A percentile compares a stretch with the other conserved stretches of the same genome.
Evolutionary conservation across 30 jellyfish, hydroid and myxozoan species (phyloP).

Genomic region (Chironex yamaguchii): DNA sequence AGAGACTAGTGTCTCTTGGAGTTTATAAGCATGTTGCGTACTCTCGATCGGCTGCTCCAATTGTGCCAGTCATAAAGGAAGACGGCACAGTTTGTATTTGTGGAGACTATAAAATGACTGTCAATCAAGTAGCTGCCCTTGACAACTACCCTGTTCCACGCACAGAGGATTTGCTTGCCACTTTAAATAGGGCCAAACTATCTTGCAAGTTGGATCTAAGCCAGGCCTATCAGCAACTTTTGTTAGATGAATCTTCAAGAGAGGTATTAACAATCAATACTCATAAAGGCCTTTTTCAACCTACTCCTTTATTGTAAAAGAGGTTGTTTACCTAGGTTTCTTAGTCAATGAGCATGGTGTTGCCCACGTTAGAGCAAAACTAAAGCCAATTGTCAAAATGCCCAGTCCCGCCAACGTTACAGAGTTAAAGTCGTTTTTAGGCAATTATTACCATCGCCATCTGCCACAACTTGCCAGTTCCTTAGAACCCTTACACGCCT

Average conservation of each 20-base stretch:
- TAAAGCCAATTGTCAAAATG: conserved; percentile 34
- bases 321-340: conserved; percentile 47
- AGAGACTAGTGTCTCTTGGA: conserved; percentile 24
- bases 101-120: conserved; percentile 67
- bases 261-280: conserved; percentile 56
- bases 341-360: conserved; percentile 16
- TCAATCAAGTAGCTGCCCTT: conserved; percentile 32
- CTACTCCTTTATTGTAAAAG: conserved; percentile 53
- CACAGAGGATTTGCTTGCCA: conserved; percentile 25
- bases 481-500: conserved; percentile 53
- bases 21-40: neutral
- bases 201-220: conserved; percentile 36
- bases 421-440: conserved; percentile 66
- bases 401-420: conserved; percentile 62
- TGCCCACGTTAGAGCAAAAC: conserved; percentile 24
- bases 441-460: conserved; percentile 29
- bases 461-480: conserved; percentile 14
- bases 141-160: conserved; percentile 74
- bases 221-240: conserved; percentile 70
- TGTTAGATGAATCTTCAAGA: conserved; percentile 57
- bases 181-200: conserved; percentile 47
- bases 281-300: conserved; percentile 59
- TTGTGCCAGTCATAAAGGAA: too few species aligned
- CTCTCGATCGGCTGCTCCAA: too few species aligned
- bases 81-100: conserved; percentile 58